A percentile compares a stretch with the other conserved stretches of the same genome.
These are phyloP conservation scores for Drosophila pachea DNA, from an alignment of 1,140 invertebrate genomes.

Conservation along the genomic window DNA sequence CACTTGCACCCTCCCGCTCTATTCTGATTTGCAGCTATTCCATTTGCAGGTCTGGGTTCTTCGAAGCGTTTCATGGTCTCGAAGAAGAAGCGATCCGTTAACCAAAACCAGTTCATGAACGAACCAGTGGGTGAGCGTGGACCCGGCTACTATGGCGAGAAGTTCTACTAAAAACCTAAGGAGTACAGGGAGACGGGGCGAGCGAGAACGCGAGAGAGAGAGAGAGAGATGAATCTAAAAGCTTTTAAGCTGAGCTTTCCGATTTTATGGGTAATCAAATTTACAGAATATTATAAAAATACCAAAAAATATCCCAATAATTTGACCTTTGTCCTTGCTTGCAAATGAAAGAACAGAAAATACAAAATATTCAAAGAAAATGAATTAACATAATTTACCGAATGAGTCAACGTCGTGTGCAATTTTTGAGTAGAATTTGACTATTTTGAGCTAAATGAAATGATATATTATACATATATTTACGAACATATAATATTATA, in stretches of 20 bases:
- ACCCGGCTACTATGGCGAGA: conserved; percentile 65
- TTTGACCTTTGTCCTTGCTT: conserved; percentile 24
- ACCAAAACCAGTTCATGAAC: conserved; percentile 59
- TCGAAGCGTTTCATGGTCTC: conserved; percentile 75
- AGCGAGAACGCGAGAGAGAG: conserved; percentile 30
- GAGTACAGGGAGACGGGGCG: conserved; percentile 20
- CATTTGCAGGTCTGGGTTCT: conserved; percentile 54
- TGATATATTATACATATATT: conserved; percentile 16
- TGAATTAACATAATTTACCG: conserved; percentile 14
- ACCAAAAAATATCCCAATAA: conserved; percentile 14
- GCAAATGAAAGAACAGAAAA: conserved; percentile 13
- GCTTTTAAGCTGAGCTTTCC: conserved; percentile 40
- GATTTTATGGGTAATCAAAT: conserved; percentile 35
- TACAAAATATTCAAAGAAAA: conserved; percentile 7
- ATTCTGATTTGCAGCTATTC: background rate
- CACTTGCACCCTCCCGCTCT: background rate
- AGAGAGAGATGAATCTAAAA: conserved; percentile 20
- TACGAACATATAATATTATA: conserved; percentile 39
- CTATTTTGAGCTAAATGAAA: conserved; percentile 42
- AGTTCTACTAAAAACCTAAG: conserved; percentile 57
- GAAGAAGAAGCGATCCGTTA: conserved; percentile 76
- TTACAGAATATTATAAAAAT: conserved; percentile 3
- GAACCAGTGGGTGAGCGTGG: conserved; percentile 61
- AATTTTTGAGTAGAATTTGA: conserved; percentile 68
- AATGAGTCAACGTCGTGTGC: conserved; percentile 55